phyloP scores from a whole-genome alignment of 2,113 vertebrate species.

The Micronycteris hirsuta region DNA sequence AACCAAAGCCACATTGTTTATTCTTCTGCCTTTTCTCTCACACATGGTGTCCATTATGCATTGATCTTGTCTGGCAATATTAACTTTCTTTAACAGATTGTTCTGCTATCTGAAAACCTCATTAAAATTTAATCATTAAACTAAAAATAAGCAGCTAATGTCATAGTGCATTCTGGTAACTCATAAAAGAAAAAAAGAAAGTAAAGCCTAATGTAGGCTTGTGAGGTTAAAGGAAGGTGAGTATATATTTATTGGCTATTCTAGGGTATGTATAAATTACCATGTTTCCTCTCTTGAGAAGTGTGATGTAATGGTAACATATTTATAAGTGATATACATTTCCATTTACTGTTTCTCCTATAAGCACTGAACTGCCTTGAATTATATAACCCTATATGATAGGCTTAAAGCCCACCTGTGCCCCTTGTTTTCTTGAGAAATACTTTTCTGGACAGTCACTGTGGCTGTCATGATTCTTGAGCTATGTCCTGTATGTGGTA shows the following conservation, averaged over 20 bases:
- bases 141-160: conserved; percentile 71
- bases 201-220: conserved; percentile 39
- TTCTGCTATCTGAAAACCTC: conserved; percentile 51
- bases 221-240: conserved; percentile 56
- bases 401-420: background rate
- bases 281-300: conserved; percentile 16
- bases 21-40: conserved; percentile 52
- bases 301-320: background rate
- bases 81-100: conserved; percentile 67
- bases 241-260: conserved; percentile 19
- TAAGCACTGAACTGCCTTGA: background rate
- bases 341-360: conserved; percentile 18
- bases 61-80: conserved; percentile 63
- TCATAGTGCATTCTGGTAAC: conserved; percentile 59
- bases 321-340: background rate
- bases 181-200: conserved; percentile 53
- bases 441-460: background rate
- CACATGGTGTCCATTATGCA: conserved; percentile 55
- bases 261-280: background rate
- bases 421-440: conserved; percentile 5
- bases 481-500: background rate
- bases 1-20: conserved; percentile 49
- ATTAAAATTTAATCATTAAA: conserved; percentile 74
- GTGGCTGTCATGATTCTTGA: background rate
- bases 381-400: background rate